phyloP scores from a whole-genome alignment of 2,113 vertebrate species.

The Urocolius indicus region DNA sequence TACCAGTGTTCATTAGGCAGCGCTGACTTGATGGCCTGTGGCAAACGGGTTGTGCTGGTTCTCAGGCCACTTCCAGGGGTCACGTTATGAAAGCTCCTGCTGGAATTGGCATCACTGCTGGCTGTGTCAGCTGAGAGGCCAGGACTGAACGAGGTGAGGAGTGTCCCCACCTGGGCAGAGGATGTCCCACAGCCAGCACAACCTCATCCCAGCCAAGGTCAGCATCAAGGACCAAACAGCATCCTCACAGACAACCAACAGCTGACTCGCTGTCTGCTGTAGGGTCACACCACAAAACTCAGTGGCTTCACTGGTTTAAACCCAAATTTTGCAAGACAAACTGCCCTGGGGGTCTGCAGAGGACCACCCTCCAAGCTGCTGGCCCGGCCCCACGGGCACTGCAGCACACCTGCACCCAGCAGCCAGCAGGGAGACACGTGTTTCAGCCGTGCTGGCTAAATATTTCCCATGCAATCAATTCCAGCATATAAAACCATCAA shows the following conservation, averaged over 20 bases:
- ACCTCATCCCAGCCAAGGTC: not conserved
- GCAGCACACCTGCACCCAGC: not conserved
- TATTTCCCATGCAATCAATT: slow-evolving; percentile 60
- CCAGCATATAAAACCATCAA: slow-evolving; percentile 43
- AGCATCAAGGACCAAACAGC: not conserved
- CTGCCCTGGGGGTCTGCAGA: not conserved
- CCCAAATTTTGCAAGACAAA: not conserved
- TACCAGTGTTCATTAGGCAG: not conserved
- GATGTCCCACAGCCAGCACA: not conserved
- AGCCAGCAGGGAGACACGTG: not conserved
- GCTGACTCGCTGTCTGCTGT: not conserved
- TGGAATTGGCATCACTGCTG: not conserved
- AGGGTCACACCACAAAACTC: not conserved
- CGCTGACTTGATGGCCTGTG: not conserved
- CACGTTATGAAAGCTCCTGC: not conserved
- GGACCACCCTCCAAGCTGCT: not conserved
- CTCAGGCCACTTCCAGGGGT: not conserved
- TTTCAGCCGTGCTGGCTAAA: not conserved
- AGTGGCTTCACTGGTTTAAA: not conserved
- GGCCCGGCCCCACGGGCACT: not conserved
- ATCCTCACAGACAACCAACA: not conserved
- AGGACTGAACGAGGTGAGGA: not conserved
- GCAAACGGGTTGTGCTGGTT: rapidly evolving
- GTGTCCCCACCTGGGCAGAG: not conserved
- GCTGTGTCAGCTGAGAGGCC: not conserved